phyloP scores from a whole-genome alignment of 2,113 vertebrate genomes.

The Crotophaga sulcirostris region DNA sequence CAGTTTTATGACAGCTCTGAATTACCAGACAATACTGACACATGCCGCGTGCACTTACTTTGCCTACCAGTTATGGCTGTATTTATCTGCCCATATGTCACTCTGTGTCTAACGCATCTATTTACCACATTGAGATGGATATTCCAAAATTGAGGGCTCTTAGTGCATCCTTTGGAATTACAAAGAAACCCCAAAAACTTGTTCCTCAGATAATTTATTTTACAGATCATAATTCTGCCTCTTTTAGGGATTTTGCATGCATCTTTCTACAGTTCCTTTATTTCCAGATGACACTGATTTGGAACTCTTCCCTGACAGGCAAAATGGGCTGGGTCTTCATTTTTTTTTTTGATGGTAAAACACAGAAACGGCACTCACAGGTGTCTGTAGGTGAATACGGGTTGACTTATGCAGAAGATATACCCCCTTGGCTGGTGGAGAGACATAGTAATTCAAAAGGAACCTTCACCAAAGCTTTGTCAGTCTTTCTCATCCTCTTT shows the following conservation, averaged over 20 bases:
- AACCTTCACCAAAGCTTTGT: background rate
- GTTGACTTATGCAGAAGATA: background rate
- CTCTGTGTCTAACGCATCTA: conserved; percentile 33
- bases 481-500: background rate
- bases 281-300: conserved; percentile 31
- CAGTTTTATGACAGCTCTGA: conserved; percentile 70
- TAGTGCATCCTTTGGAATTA: conserved; percentile 37
- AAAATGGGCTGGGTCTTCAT: background rate
- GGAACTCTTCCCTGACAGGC: conserved; percentile 22
- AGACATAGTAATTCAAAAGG: background rate
- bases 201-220: conserved; percentile 50
- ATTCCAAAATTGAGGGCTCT: conserved; percentile 56
- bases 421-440: background rate
- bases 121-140: conserved; percentile 52
- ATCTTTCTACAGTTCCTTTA: conserved; percentile 6
- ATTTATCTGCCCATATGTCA: conserved; percentile 62
- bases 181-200: background rate
- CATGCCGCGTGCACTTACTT: conserved; percentile 30
- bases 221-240: background rate
- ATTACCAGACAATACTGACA: conserved; percentile 45
- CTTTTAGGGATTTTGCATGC: conserved; percentile 2
- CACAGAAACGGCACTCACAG: background rate
- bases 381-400: conserved; percentile 15
- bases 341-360: conserved; percentile 22
- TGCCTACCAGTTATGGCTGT: conserved; percentile 54